Conservation (phyloP, 2,113 vertebrate genomes). For the Ornithorhynchus anatinus region DNA sequence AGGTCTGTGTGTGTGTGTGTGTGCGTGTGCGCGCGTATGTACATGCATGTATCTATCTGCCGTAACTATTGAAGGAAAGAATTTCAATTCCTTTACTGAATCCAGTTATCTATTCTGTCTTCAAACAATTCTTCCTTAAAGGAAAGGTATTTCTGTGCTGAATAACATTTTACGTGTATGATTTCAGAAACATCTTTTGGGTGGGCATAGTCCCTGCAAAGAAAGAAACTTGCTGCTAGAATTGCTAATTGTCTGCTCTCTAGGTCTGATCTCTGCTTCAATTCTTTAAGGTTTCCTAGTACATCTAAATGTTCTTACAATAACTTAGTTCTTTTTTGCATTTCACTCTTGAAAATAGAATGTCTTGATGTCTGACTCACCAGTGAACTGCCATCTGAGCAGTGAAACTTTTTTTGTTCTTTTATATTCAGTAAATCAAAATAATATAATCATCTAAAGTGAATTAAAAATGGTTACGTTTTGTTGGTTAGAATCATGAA, state of each 20-base stretch:
- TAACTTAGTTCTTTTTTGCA: not conserved
- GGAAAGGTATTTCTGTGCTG: not conserved
- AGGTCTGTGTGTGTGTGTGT: too few relatives aligned
- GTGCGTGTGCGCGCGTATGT: too few relatives aligned
- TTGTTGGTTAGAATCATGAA: too few relatives aligned
- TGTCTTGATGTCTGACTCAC: conserved; percentile 23
- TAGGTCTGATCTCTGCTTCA: not conserved
- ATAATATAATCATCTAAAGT: conserved; percentile 6
- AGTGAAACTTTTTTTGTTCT: too few relatives aligned
- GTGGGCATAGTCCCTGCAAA: not conserved
- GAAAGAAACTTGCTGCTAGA: not conserved
- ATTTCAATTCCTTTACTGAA: not conserved
- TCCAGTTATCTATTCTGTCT: not conserved
- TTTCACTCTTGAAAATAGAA: not conserved
- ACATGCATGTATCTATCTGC: not conserved
- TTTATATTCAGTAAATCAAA: conserved; percentile 33
- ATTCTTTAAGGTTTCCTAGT: not conserved
- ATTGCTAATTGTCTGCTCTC: conserved; percentile 1
- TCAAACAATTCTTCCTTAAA: not conserved
- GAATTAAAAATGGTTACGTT: not conserved
- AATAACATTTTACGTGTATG: not conserved
- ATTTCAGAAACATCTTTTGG: not conserved
- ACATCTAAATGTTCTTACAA: not conserved
- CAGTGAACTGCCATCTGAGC: too few relatives aligned
- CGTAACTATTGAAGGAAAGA: not conserved